A percentile compares a stretch with the other conserved stretches of the same genome.
phyloP scores from a whole-genome alignment of 2,888 invertebrate species.

The Nephrotoma flavescens region DNA sequence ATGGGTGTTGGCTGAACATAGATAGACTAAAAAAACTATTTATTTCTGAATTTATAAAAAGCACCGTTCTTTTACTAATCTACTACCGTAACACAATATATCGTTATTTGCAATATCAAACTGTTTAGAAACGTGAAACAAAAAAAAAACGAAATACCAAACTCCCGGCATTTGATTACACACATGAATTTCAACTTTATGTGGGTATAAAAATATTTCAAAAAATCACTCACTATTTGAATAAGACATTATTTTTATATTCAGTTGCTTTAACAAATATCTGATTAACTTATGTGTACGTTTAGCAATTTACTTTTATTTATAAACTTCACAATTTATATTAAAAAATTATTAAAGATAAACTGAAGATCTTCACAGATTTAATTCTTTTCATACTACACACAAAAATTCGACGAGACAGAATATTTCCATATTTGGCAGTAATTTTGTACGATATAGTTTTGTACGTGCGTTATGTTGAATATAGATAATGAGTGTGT shows the following conservation, averaged over 20 bases:
- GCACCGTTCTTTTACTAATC: neutral
- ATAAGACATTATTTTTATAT: neutral
- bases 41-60: neutral
- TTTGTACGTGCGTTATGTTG: neutral
- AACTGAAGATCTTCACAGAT: neutral
- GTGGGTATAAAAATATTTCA: neutral
- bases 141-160: neutral
- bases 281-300: neutral
- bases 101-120: neutral
- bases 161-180: conserved; percentile 2
- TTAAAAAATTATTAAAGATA: neutral
- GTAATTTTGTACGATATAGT: neutral
- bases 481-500: neutral
- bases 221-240: conserved; percentile 5
- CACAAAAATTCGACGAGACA: neutral
- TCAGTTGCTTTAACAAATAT: neutral
- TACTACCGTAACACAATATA: neutral
- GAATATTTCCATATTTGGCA: conserved; percentile 4
- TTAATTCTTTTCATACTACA: neutral
- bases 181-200: neutral
- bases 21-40: neutral
- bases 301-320: neutral
- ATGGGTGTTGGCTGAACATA: conserved; percentile 7
- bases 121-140: neutral
- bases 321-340: neutral